A percentile compares a stretch with the other conserved stretches of the same genome.
Conservation (phyloP, 2,113 vertebrate species). For the Eclectus roratus region DNA sequence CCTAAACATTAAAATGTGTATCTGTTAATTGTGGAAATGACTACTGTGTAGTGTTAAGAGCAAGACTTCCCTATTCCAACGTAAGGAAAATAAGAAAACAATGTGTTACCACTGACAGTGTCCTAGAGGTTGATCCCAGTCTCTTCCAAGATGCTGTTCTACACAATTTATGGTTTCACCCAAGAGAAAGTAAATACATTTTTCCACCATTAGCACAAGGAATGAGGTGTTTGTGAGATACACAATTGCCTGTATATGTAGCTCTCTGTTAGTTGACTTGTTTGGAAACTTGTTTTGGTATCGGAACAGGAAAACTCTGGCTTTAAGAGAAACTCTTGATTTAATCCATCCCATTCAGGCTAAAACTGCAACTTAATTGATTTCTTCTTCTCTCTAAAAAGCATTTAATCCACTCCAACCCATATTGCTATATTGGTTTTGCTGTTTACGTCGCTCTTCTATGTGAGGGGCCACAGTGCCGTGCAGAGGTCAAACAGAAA, state of each 20-base stretch:
- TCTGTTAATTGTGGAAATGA: background rate
- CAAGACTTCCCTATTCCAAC: background rate
- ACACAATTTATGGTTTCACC: background rate
- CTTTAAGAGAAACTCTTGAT: background rate
- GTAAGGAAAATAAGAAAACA: background rate
- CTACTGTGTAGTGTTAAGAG: background rate
- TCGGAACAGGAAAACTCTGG: background rate
- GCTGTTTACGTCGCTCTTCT: background rate
- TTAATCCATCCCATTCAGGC: background rate
- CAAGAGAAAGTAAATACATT: background rate
- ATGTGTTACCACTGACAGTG: background rate
- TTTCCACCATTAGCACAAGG: background rate
- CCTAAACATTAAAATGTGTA: background rate
- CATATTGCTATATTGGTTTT: background rate
- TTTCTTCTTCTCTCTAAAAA: background rate
- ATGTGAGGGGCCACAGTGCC: background rate
- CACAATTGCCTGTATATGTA: background rate
- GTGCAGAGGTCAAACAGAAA: slow-evolving; percentile 47
- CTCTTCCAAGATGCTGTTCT: background rate
- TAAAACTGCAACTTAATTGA: slow-evolving; percentile 10
- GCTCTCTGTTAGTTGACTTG: background rate
- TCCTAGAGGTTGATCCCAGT: background rate
- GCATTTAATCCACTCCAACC: slow-evolving; percentile 7
- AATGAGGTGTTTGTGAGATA: background rate
- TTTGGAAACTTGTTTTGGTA: background rate